phyloP scores from a whole-genome alignment of 1,140 invertebrate genomes.

The Anastatus disparis region DNA sequence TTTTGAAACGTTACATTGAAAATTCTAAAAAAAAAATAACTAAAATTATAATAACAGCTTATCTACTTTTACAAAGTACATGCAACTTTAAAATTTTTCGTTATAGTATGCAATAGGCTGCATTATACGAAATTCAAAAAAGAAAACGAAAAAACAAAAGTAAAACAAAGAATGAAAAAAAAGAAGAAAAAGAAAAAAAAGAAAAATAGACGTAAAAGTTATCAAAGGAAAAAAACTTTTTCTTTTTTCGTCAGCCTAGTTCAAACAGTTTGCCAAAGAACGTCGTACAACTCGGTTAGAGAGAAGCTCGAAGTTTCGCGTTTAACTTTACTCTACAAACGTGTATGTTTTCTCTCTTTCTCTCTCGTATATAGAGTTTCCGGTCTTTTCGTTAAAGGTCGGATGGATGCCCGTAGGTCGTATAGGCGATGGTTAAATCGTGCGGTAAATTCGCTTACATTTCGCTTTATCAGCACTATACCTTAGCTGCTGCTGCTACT shows the following conservation, averaged over 20 bases:
- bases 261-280: constrained; percentile 33
- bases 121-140: too few species aligned
- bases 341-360: too few species aligned
- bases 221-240: constrained; percentile 14
- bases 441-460: constrained; percentile 57
- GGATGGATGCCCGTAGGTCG: constrained; percentile 50
- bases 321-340: neutral
- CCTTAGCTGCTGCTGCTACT: too few species aligned
- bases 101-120: too few species aligned
- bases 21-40: too few species aligned
- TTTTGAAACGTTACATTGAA: too few species aligned
- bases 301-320: constrained; percentile 28
- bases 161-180: neutral
- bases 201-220: neutral
- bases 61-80: too few species aligned
- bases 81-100: too few species aligned
- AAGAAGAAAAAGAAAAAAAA: neutral
- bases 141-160: too few species aligned
- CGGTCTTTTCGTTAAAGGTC: neutral
- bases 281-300: constrained; percentile 3
- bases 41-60: too few species aligned
- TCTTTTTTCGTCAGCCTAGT: constrained; percentile 25
- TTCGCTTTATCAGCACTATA: constrained; percentile 46
- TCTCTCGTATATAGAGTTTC: neutral
- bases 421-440: constrained; percentile 55